These are phyloP conservation scores for Gadopsis marmoratus DNA, from an alignment of 2,797 vertebrate genomes.

Conservation along the genomic window DNA sequence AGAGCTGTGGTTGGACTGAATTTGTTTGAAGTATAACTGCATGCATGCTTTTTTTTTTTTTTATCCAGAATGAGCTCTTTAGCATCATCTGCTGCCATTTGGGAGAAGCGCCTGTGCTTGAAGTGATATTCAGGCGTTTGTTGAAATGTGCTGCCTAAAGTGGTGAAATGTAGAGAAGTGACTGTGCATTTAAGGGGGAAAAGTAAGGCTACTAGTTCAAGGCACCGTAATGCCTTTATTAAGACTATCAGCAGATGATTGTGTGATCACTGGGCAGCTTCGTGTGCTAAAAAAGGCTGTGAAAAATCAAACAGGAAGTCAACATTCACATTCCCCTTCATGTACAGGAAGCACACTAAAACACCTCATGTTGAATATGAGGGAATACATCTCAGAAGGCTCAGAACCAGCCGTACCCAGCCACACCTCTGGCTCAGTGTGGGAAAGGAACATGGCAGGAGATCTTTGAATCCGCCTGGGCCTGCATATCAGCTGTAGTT, in stretches of 20 bases:
- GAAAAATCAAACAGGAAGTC: background rate
- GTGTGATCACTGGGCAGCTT: too few relatives aligned
- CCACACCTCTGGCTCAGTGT: conserved; percentile 24
- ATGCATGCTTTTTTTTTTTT: background rate
- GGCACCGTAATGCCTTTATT: background rate
- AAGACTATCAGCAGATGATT: background rate
- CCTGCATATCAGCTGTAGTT: conserved; percentile 13
- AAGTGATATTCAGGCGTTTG: conserved; percentile 12
- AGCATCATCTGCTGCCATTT: conserved; percentile 58
- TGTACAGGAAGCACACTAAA: background rate
- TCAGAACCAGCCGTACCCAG: conserved; percentile 3
- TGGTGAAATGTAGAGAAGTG: conserved; percentile 11
- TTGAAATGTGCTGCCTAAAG: conserved; percentile 22
- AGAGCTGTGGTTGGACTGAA: background rate
- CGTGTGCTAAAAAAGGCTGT: background rate
- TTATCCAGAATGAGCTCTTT: conserved; percentile 9
- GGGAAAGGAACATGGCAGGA: conserved; percentile 4
- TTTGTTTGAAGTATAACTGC: background rate
- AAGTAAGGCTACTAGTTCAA: background rate
- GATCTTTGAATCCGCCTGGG: background rate
- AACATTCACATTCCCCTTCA: background rate
- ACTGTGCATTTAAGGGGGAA: background rate
- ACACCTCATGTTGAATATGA: background rate
- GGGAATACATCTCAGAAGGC: conserved; percentile 6
- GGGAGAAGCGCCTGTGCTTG: conserved; percentile 12